Conservation (phyloP, 2,888 invertebrate species). For the Cerastis leucographa region DNA sequence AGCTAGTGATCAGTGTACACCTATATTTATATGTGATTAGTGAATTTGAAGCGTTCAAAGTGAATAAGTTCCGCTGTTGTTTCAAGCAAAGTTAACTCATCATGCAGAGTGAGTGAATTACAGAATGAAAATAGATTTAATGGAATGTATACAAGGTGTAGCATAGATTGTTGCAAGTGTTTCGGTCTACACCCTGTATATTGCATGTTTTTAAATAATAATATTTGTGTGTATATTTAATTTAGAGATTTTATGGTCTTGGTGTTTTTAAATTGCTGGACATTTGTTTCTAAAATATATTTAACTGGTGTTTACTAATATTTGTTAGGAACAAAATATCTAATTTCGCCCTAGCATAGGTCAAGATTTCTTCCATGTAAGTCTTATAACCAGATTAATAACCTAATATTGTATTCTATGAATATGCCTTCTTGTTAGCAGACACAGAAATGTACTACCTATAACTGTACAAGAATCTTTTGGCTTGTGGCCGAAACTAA, state of each 20-base stretch:
- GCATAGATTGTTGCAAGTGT: neutral
- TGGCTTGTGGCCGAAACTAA: neutral
- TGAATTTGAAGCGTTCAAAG: constrained; percentile 38
- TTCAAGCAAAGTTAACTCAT: constrained; percentile 10
- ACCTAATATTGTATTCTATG: constrained; percentile 44
- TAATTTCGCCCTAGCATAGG: constrained; percentile 26
- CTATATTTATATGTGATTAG: constrained; percentile 41
- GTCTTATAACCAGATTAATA: constrained; percentile 31
- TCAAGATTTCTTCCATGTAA: constrained; percentile 22
- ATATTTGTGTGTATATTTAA: constrained; percentile 30
- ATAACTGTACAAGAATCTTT: neutral
- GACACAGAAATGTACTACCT: neutral
- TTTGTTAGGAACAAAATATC: constrained; percentile 42
- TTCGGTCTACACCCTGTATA: neutral
- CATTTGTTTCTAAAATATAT: constrained; percentile 24
- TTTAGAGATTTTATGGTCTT: constrained; percentile 28
- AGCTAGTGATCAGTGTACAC: constrained; percentile 67
- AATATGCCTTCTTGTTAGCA: constrained; percentile 24
- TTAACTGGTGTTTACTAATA: constrained; percentile 37
- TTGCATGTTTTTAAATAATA: constrained; percentile 18
- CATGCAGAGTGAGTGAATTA: constrained; percentile 5
- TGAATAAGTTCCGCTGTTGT: constrained; percentile 26
- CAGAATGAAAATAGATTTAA: constrained; percentile 8
- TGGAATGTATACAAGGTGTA: neutral
- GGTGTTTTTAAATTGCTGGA: constrained; percentile 39